Evolutionary conservation across 2,888 invertebrate species (phyloP), one percentile per base, ranked within the genome.

Genomic region (Bombylius major): DNA sequence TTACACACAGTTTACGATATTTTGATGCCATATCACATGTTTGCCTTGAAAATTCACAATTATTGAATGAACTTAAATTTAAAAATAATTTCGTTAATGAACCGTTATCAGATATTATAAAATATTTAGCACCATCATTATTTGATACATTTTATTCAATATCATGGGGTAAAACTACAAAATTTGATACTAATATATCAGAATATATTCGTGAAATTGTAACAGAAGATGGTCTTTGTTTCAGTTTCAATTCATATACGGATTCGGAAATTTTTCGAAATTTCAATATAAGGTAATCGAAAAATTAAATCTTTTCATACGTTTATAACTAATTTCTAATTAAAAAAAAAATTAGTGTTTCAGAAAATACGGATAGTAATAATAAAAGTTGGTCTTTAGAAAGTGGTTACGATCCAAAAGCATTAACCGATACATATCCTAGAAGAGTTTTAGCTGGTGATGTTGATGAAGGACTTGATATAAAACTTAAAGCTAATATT

Each of bases 211-310:
- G 47, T 39, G 33, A 79, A 0, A 76, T 81, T 52, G 60, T 82
- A 53, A 82, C 82, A 0, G 82, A 82, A 61, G 82, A 82, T 68
- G 83, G 83, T 2, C 70, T 79, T 12, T 83, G 83, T 63, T 82
- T 79, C 61, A 79, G 81, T 0, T 82, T 82, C 65, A 83, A 83
- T 62, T 78, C 78, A 59, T 66, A 82, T 57, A 76, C 78, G 46
- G 72, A 78, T 33, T 73, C 76, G 1, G 79, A 82, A 64, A 69
- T 83, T 14, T 78, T 80, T 57, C 75, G 77, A 61, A 76, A 53
- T 33, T 34, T 4, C 33, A 79, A 55, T 11, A 39, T 34, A 14
- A 23, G 45, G 49, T 56, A 47, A 33, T 23, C 3, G 2, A 23
- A 23, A 23, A 23, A 23, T 23, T 23, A 2, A 23, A 23, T 23